Percentiles rank a stretch among this genome's conserved stretches.
phyloP scores from a whole-genome alignment of 2,797 vertebrate species.

The Rhynchonycteris naso region DNA sequence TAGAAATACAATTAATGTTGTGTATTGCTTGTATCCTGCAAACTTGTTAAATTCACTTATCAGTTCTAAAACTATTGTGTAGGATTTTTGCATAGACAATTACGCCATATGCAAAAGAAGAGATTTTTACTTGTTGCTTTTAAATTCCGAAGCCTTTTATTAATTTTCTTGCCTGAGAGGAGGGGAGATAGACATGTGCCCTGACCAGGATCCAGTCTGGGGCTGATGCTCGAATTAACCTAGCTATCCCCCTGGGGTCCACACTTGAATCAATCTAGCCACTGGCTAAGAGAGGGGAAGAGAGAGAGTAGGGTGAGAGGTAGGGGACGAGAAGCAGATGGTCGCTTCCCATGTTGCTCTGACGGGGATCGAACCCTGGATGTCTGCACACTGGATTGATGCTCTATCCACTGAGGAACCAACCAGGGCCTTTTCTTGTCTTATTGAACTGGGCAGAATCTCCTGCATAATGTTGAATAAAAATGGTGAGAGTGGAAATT shows the following conservation, averaged over 20 bases:
- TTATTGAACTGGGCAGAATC: not conserved
- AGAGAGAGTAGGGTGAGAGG: too few relatives aligned
- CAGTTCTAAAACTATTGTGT: not conserved
- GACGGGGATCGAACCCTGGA: too few relatives aligned
- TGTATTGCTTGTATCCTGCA: not conserved
- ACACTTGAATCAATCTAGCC: too few relatives aligned
- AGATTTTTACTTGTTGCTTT: not conserved
- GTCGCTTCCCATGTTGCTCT: too few relatives aligned
- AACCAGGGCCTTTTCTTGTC: not conserved
- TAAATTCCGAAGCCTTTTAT: not conserved
- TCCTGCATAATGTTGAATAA: not conserved
- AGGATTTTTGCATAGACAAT: not conserved
- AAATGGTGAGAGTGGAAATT: not conserved
- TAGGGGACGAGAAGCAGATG: too few relatives aligned
- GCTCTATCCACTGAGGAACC: too few relatives aligned
- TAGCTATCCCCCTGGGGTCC: too few relatives aligned
- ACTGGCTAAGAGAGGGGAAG: too few relatives aligned
- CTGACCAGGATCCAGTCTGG: too few relatives aligned
- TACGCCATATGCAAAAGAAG: not conserved
- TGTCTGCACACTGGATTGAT: too few relatives aligned
- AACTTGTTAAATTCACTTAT: conserved; percentile 2
- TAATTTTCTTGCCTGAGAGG: not conserved
- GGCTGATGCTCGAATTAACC: too few relatives aligned
- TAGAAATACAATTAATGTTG: not conserved
- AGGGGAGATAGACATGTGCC: too few relatives aligned